Evolutionary conservation across 2,888 invertebrate genomes (phyloP), one percentile per base, ranked within the genome.

Genomic region (Patella pellucida): DNA sequence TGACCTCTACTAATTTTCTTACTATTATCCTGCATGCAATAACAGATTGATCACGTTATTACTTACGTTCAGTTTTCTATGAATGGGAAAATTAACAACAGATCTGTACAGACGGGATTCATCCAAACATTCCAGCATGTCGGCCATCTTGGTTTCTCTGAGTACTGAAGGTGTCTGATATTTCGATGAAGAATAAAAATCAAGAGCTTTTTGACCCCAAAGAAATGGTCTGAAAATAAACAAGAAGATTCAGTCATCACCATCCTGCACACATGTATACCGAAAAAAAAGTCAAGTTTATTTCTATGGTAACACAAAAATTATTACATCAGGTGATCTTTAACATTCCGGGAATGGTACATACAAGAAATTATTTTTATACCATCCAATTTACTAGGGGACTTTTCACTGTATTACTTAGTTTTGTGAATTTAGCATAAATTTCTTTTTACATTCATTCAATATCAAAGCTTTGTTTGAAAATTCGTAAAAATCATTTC

Each of bases 201-300:
- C 94, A 0, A 95, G 94, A 0, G 96, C 96, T 3, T 95, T 94
- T 87, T 94, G 94, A 0, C 96, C 96, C 95, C 96, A 97, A 0
- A 97, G 92, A 85, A 95, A 95, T 0, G 97, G 97, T 80, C 95
- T 94, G 89, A 93, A 95, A 76, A 54, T 54, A 27, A 31, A 41
- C 54, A 62, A 15, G 15, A 15, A 67, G 23, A 56, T n/a, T 73
- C 72, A 76, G 23, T 62, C 62, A 70, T 69, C 31, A 50, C 19
- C 15, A 67, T 56, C 56, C 2, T n/a, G 2, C 4, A 19, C 15
- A 15, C 52, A 41, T 41, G 41, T 41, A 41, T 41, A 41, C 0
- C 41, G 1, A 41, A 7, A 7, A 41, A 41, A 7, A 19, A 15
- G 23, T 9, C 73, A 72, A 79, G 75, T 12, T 71, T 50, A 51